Conservation (phyloP, 2,113 vertebrate species). For the Ia io region DNA sequence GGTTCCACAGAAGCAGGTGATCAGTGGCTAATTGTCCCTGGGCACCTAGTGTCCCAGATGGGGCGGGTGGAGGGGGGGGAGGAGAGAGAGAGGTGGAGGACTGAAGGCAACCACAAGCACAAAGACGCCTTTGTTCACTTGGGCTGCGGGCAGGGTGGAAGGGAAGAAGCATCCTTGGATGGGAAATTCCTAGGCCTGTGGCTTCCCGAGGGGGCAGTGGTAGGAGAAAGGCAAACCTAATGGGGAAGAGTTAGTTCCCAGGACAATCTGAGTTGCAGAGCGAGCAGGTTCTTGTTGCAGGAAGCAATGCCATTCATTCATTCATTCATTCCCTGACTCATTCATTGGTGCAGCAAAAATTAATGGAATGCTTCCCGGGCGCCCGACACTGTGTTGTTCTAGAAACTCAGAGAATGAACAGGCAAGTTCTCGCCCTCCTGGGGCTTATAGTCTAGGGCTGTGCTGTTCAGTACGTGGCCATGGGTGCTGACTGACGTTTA, state of each 20-base stretch:
- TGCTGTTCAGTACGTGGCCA: rapidly evolving
- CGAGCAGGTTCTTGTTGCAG: background rate
- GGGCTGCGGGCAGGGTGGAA: background rate
- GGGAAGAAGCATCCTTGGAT: background rate
- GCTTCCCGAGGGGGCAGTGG: background rate
- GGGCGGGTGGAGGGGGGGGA: background rate
- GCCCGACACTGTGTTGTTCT: background rate
- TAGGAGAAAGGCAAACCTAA: background rate
- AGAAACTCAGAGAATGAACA: background rate
- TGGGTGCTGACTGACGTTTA: background rate
- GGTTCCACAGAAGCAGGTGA: background rate
- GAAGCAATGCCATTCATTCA: background rate
- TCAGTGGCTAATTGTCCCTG: background rate
- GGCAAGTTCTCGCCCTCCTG: background rate
- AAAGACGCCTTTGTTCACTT: conserved; percentile 53
- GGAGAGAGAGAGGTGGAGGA: background rate
- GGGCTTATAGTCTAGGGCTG: background rate
- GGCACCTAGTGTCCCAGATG: conserved; percentile 13
- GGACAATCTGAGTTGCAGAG: background rate
- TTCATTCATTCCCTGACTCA: background rate
- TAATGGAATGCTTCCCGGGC: background rate
- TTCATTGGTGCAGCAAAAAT: background rate
- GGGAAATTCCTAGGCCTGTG: background rate
- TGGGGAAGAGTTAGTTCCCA: background rate
- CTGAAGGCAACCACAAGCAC: background rate